Percentiles rank a stretch among this genome's conserved stretches.
phyloP scores from a whole-genome alignment of 2,797 vertebrate genomes.

The Chrosomus eos region DNA sequence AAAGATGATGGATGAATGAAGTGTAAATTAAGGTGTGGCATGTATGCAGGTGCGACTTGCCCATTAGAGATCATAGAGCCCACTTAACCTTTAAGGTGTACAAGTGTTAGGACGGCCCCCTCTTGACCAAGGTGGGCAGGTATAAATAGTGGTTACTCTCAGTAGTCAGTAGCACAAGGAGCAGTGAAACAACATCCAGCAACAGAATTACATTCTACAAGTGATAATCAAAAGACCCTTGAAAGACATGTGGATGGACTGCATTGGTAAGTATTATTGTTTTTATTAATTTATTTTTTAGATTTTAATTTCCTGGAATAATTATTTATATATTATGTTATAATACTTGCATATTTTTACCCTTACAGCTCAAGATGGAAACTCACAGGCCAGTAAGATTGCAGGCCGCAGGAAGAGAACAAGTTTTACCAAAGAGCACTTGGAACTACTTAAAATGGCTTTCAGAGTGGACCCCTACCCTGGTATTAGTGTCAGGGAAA shows the following conservation, averaged over 20 bases:
- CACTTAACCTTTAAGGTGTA: slow-evolving; percentile 26
- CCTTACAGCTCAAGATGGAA: slow-evolving; percentile 56
- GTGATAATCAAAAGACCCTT: slow-evolving; percentile 11
- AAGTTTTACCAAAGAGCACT: slow-evolving; percentile 64
- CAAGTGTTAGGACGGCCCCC: slow-evolving; percentile 40
- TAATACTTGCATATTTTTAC: too few relatives aligned
- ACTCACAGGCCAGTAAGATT: slow-evolving; percentile 59
- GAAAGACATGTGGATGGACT: slow-evolving; percentile 59
- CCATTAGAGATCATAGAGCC: slow-evolving; percentile 45
- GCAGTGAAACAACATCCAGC: slow-evolving; percentile 21
- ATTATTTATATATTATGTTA: too few relatives aligned
- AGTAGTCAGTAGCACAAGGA: slow-evolving; percentile 47
- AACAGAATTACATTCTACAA: slow-evolving; percentile 5
- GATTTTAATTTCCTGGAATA: not conserved
- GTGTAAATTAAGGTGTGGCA: slow-evolving; percentile 57
- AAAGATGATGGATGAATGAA: slow-evolving; percentile 36
- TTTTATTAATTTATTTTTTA: not conserved
- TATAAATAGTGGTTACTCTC: slow-evolving; percentile 51
- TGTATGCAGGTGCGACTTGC: slow-evolving; percentile 46
- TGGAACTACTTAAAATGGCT: slow-evolving; percentile 62
- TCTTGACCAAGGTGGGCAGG: slow-evolving; percentile 34
- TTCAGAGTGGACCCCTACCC: slow-evolving; percentile 66
- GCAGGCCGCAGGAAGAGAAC: slow-evolving; percentile 64
- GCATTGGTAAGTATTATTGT: slow-evolving; percentile 45
- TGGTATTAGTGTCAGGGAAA: slow-evolving; percentile 64